These are phyloP conservation scores for Telmatochromis sp. DNA, from an alignment of 2,113 vertebrate genomes.

Conservation along the genomic window DNA sequence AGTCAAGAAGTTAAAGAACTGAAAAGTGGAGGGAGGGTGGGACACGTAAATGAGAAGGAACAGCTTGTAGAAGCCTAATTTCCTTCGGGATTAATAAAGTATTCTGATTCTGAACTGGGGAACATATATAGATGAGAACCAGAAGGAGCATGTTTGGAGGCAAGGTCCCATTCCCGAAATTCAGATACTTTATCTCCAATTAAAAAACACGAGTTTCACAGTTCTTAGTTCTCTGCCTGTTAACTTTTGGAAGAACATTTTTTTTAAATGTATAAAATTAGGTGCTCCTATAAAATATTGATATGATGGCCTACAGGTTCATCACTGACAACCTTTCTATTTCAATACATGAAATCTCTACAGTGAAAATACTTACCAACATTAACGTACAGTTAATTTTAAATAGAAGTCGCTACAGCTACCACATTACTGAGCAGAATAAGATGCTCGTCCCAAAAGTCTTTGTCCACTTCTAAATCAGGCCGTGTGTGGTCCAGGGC, in stretches of 20 bases:
- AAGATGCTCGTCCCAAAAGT: background rate
- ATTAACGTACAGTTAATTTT: background rate
- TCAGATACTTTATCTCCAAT: background rate
- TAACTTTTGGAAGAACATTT: background rate
- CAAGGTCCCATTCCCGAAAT: background rate
- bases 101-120: background rate
- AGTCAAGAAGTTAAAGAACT: background rate
- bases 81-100: rapidly evolving
- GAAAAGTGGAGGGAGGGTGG: background rate
- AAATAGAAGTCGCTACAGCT: background rate
- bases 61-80: background rate
- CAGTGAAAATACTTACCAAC: background rate
- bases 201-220: background rate
- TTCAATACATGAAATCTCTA: background rate
- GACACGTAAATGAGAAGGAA: background rate
- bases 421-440: background rate
- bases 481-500: rapidly evolving
- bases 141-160: background rate
- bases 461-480: background rate
- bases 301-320: background rate
- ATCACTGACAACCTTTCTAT: background rate
- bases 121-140: background rate
- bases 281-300: background rate
- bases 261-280: background rate
- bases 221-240: background rate